Percentiles rank a stretch among this genome's conserved stretches.
phyloP scores from a whole-genome alignment of 2,797 vertebrate genomes.

The Tinamus major region DNA sequence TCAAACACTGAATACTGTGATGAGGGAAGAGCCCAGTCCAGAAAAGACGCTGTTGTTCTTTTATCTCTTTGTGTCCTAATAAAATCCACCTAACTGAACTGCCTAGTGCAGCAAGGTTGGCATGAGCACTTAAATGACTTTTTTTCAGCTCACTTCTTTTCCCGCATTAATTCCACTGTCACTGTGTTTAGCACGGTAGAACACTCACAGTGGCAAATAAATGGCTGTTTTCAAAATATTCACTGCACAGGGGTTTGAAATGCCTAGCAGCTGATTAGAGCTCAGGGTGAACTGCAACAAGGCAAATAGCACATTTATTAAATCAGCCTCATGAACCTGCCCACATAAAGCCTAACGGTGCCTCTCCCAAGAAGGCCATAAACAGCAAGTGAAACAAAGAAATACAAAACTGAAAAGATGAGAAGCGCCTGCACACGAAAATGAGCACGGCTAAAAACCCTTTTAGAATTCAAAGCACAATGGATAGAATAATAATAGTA shows the following conservation, averaged over 20 bases:
- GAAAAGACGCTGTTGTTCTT: slow-evolving; percentile 11
- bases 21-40: slow-evolving; percentile 5
- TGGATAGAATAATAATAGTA: neutral
- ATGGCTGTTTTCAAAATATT: slow-evolving; percentile 55
- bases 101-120: slow-evolving; percentile 33
- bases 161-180: slow-evolving; percentile 40
- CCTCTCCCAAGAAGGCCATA: neutral
- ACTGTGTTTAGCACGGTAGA: slow-evolving; percentile 7
- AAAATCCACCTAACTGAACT: slow-evolving; percentile 62
- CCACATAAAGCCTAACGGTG: neutral
- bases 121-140: slow-evolving; percentile 15
- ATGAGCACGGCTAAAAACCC: neutral
- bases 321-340: neutral
- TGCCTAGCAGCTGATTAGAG: neutral
- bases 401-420: neutral
- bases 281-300: neutral
- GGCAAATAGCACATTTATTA: neutral
- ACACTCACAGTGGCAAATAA: slow-evolving; percentile 48
- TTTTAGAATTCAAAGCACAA: neutral
- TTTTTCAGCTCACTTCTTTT: slow-evolving; percentile 2
- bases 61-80: slow-evolving; percentile 42
- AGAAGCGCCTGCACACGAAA: neutral
- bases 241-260: slow-evolving; percentile 34
- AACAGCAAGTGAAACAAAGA: slow-evolving; percentile 9
- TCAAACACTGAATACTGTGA: slow-evolving; percentile 42